Conservation (phyloP, 2,113 vertebrate species). For the Aegithalos caudatus region DNA sequence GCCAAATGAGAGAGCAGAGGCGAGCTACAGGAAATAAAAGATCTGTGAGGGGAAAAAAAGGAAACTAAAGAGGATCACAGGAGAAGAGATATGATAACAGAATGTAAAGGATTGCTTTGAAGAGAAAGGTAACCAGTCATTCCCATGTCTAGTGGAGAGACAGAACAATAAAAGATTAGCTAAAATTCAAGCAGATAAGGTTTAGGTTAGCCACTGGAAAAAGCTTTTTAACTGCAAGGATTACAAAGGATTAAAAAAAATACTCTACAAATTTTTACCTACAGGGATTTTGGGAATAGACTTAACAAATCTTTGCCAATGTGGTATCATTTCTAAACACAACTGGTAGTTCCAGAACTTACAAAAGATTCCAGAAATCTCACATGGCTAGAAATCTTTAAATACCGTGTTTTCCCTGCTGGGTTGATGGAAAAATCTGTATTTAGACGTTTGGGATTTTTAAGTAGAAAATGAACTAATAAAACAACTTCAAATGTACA, state of each 20-base stretch:
- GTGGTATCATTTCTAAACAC: not conserved
- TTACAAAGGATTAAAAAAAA: conserved; percentile 26
- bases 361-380: not conserved
- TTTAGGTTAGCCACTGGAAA: not conserved
- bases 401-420: not conserved
- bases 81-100: not conserved
- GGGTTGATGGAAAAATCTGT: not conserved
- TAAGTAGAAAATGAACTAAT: conserved; percentile 22
- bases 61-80: not conserved
- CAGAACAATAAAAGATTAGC: not conserved
- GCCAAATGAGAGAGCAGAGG: not conserved
- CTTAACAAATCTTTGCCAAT: not conserved
- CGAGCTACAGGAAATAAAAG: not conserved
- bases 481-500: not conserved
- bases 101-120: not conserved
- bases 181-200: not conserved
- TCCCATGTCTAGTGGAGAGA: not conserved
- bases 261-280: not conserved
- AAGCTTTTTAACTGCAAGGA: conserved; percentile 5
- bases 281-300: not conserved
- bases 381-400: not conserved
- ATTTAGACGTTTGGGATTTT: not conserved
- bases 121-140: not conserved
- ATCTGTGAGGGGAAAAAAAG: not conserved
- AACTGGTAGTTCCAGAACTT: not conserved